Evolutionary conservation across 2,797 vertebrate genomes (phyloP).

Genomic region (Ambastaia sidthimunki): DNA sequence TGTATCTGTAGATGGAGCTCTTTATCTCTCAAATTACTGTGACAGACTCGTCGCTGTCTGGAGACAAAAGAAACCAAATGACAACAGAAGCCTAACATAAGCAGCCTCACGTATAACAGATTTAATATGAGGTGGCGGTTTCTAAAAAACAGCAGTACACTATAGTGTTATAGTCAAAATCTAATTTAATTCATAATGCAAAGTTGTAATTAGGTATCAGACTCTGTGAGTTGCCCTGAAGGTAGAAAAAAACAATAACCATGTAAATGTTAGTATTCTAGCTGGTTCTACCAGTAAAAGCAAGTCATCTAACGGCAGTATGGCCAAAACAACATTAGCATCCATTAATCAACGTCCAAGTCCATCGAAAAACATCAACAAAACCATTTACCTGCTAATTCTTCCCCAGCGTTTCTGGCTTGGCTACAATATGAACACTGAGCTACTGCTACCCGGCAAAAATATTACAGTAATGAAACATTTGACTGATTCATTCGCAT

Average conservation of each 20-base stretch:
- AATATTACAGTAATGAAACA: constrained; percentile 42
- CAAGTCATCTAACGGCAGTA: neutral
- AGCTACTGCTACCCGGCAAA: constrained; percentile 17
- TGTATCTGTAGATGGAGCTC: constrained; percentile 34
- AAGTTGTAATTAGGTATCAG: neutral
- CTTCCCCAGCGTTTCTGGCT: neutral
- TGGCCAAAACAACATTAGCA: neutral
- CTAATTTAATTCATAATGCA: neutral
- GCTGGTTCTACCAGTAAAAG: neutral
- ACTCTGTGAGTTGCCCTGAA: neutral
- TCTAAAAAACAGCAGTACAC: neutral
- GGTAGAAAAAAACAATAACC: neutral
- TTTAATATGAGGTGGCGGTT: neutral
- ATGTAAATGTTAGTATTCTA: neutral
- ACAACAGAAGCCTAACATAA: constrained; percentile 5
- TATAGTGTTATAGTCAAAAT: neutral
- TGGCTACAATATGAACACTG: neutral
- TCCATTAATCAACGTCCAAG: neutral
- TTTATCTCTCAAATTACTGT: neutral
- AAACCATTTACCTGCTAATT: neutral
- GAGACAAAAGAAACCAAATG: constrained; percentile 6
- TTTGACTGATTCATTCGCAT: constrained; percentile 56
- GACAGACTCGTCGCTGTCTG: neutral
- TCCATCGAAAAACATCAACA: constrained; percentile 2
- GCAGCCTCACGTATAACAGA: neutral